A percentile compares a stretch with the other conserved stretches of the same genome.
Evolutionary conservation across 2,888 invertebrate genomes (phyloP).

Genomic region (Oligia strigilis): DNA sequence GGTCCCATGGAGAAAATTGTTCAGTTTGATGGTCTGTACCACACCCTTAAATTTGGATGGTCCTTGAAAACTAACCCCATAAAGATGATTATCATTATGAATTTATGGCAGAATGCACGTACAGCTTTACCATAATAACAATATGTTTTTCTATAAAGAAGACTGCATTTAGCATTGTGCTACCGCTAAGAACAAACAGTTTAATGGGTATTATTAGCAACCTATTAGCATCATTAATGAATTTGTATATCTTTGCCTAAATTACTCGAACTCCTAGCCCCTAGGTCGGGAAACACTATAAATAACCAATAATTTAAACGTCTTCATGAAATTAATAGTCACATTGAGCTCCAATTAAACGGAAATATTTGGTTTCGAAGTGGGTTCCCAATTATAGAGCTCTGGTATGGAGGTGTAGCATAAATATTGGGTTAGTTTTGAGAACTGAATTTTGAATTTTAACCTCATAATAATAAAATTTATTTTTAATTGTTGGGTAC

Average conservation of each 20-base stretch:
- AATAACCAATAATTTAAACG: slow-evolving; percentile 50
- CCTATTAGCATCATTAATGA: not conserved
- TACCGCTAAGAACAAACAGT: not conserved
- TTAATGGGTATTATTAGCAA: not conserved
- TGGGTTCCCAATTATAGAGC: slow-evolving; percentile 48
- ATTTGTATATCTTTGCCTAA: slow-evolving; percentile 29
- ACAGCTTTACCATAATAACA: not conserved
- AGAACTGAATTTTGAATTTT: not conserved
- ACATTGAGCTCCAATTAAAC: slow-evolving; percentile 59
- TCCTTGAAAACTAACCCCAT: no score
- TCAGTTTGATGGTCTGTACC: no score
- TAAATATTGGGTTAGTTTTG: not conserved
- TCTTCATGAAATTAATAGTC: slow-evolving; percentile 44
- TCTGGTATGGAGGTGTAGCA: slow-evolving; percentile 3
- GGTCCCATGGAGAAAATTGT: no score
- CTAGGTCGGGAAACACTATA: slow-evolving; percentile 23
- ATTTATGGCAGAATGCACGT: no score
- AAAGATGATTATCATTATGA: not conserved
- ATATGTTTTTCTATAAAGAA: not conserved
- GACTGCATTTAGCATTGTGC: not conserved
- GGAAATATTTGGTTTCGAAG: slow-evolving; percentile 56
- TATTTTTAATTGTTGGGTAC: not conserved
- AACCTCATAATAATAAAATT: not conserved
- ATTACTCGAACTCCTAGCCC: slow-evolving; percentile 19
- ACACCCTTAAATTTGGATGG: no score